Conservation (phyloP, 2,797 vertebrate species). For the Furcifer pardalis region DNA sequence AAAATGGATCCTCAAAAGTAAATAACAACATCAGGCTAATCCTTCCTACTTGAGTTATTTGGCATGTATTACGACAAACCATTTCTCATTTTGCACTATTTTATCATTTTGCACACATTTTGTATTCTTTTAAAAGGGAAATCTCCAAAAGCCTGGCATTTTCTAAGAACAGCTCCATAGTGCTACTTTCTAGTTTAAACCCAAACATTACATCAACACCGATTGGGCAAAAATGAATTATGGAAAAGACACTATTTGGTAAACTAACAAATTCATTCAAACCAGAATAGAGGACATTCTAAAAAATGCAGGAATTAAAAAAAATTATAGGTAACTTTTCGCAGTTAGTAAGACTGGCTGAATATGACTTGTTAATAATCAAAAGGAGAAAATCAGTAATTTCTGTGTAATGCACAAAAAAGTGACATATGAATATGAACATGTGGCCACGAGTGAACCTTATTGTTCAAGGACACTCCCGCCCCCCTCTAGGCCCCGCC, state of each 20-base stretch:
- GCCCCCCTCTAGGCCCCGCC: no score
- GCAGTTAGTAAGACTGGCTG: background rate
- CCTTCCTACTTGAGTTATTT: slow-evolving; percentile 58
- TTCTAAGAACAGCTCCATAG: slow-evolving; percentile 33
- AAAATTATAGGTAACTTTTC: background rate
- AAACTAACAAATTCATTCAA: background rate
- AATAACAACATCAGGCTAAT: slow-evolving; percentile 68
- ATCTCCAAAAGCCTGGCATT: background rate
- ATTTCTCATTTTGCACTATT: slow-evolving; percentile 63
- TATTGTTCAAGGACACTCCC: no score
- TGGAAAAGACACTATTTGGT: slow-evolving; percentile 4
- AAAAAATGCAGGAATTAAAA: background rate
- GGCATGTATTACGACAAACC: slow-evolving; percentile 53
- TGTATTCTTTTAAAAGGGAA: slow-evolving; percentile 62
- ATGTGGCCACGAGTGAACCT: background rate
- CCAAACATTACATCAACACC: slow-evolving; percentile 45
- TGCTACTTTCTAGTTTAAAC: slow-evolving; percentile 42
- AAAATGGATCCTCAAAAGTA: slow-evolving; percentile 66
- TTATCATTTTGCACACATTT: no score
- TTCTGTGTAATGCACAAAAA: background rate
- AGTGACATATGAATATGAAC: background rate
- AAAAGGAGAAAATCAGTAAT: background rate
- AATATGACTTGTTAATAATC: background rate
- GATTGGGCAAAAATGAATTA: slow-evolving; percentile 54
- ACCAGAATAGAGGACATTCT: background rate